Evolutionary conservation across 2,113 vertebrate genomes (phyloP), one percentile per base, ranked within the genome.

Genomic region (Aythya baeri): DNA sequence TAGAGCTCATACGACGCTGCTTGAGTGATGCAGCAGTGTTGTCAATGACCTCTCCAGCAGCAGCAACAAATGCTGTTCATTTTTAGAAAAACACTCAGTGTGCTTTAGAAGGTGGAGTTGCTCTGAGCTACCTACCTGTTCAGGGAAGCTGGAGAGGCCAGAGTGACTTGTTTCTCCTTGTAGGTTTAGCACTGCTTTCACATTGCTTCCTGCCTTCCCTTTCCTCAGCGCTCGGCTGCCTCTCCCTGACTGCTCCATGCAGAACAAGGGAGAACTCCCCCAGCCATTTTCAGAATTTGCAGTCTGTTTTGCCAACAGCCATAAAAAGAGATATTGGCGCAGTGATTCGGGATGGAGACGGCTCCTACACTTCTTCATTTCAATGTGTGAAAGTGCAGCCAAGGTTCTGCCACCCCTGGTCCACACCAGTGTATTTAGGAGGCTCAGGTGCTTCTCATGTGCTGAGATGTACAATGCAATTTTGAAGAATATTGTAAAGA

Each of bases 121-220:
- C 22, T 68, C 44, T 46, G 65, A 61, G 83, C 75, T 68, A 5
- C 13, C 7, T 21, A 11, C 9, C 25, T 16, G 1, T 34, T 43
- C 38, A 43, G 54, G 18, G 26, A 2, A 5, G 34, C 11, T 11
- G 84, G n/a, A 3, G 0, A 43, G 66, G 43, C 27, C 58, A 6
- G 34, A 57, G 7, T 18, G 38, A n/a, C 43, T 38, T n/a, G 29
- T 49, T 67, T 44, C 27, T 61, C 26, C 0, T 0, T 36, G 31
- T 5, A 25, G 44, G 29, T 12, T 14, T 55, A 32, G 67, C 1
- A 0, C 18, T 74, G 68, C 29, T 72, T 0, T 77, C 63, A 0
- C 2, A 1, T 25, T 70, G 9, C 52, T 58, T 73, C 70, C 76
- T 57, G 17, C 49, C 49, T 57, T 77, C 55, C 50, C 55, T 62